Base-by-base conservation (phyloP, 2,797 vertebrate species). In the Holocentrus rufus region DNA sequence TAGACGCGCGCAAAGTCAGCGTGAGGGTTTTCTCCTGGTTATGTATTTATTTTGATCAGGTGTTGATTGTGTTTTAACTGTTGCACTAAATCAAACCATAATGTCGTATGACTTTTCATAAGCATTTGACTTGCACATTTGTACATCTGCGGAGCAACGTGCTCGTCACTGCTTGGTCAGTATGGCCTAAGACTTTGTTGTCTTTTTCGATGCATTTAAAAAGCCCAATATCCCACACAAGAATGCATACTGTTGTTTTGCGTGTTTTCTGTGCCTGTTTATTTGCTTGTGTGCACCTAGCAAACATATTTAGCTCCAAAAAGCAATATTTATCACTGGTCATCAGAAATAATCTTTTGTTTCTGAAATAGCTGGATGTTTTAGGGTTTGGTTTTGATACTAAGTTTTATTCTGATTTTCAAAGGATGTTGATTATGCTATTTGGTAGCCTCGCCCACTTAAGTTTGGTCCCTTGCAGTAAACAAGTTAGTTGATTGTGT, bases 401-500 rank as follows among this genome's bases (percentile, higher is more conserved):
- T 60, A 65, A 52, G 69, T 52, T 82, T 31, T 58, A 31, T 31
- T 65, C 42, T 34, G 4, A 36, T 36, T 74, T 81, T 65, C 52
- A 66, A 18, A 53, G 56, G 60, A 85, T 25, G 42, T 70, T 74
- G 53, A 30, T 65, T 46, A 47, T 20, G 76, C 46, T 76, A 44
- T 25, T 65, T 67, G 62, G 68, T 77, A 84, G 80, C 89, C 86
- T 89, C 86, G 69, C 84, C 87, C 88, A 81, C 82, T 84, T 59
- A 87, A 89, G 73, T 92, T 92, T 79, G 81, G 65, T 31, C 52
- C n/a, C 79, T 46, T 61, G 72, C 84, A 83, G 85, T 85, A 87
- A 92, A 90, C 88, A 90, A 88, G 73, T 91, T 78, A 65, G 72
- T 80, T 90, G 79, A 89, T 92, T 85, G 87, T 81, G 85, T 91